Evolutionary conservation across 2,888 invertebrate genomes (phyloP).

Genomic region (Myopa tessellatipennis): DNA sequence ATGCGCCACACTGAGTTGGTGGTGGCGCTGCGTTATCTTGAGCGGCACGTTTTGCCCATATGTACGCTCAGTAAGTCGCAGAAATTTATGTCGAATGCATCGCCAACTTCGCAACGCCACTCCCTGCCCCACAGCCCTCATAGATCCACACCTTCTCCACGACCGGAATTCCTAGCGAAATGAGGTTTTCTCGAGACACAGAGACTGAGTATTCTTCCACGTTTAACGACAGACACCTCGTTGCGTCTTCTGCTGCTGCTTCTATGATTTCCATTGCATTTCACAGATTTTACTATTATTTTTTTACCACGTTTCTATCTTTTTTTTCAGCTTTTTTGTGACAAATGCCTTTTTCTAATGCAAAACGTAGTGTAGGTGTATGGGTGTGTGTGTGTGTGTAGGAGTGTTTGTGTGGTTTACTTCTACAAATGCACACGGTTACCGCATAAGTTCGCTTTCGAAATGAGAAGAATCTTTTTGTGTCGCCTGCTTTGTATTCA

Average conservation of each 20-base stretch:
- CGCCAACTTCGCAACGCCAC: not conserved
- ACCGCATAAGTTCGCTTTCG: not conserved
- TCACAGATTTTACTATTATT: slow-evolving; percentile 3
- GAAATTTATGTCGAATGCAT: slow-evolving; percentile 16
- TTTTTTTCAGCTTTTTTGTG: not conserved
- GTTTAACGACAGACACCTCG: not conserved
- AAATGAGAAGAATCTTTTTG: slow-evolving; percentile 7
- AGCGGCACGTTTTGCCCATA: slow-evolving; percentile 8
- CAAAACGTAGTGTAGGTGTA: not conserved
- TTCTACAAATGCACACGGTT: not conserved
- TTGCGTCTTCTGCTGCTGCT: not conserved
- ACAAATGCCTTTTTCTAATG: not conserved
- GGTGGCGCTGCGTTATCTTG: not conserved
- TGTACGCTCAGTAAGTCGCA: not conserved
- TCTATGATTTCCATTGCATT: not conserved
- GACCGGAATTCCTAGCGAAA: not conserved
- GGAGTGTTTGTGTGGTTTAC: not conserved
- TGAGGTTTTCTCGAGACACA: not conserved
- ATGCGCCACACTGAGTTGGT: not conserved
- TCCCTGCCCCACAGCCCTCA: too few species aligned
- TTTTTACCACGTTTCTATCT: not conserved
- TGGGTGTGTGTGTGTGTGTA: not conserved
- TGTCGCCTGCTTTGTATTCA: not conserved
- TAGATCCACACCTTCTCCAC: not conserved
- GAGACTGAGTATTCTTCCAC: not conserved